phyloP scores from a whole-genome alignment of 2,888 invertebrate genomes.

The Helleia helle region DNA sequence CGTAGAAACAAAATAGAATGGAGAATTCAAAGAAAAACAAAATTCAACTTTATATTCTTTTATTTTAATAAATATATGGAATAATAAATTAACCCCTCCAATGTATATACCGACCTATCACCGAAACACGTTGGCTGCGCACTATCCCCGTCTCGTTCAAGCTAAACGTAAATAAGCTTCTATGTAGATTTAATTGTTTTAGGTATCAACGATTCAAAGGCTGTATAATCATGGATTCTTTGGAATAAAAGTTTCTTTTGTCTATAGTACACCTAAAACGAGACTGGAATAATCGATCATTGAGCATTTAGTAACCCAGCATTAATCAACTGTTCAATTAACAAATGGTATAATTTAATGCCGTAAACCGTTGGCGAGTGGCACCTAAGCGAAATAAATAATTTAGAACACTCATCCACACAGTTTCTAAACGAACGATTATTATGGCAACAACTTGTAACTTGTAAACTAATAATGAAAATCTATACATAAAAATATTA shows the following conservation, averaged over 20 bases:
- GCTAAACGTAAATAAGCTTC: conserved; percentile 27
- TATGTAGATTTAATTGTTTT: too few species aligned
- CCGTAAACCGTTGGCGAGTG: conserved; percentile 33
- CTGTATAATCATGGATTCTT: conserved; percentile 8
- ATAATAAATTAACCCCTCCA: conserved; percentile 62
- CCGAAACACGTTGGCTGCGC: conserved; percentile 51
- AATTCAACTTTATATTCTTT: conserved; percentile 59
- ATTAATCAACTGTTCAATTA: conserved; percentile 40
- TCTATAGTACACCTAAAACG: conserved; percentile 31
- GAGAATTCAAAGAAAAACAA: too few species aligned
- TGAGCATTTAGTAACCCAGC: conserved; percentile 52
- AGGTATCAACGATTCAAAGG: not conserved
- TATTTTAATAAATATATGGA: conserved; percentile 68
- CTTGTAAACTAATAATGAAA: conserved; percentile 10
- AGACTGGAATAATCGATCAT: conserved; percentile 44
- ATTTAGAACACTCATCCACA: conserved; percentile 39
- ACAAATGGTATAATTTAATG: conserved; percentile 39
- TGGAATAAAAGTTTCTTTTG: conserved; percentile 13
- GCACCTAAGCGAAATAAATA: conserved; percentile 46
- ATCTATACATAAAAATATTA: conserved; percentile 11
- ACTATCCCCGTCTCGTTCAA: conserved; percentile 47
- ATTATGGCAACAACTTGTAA: conserved; percentile 20
- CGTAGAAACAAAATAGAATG: too few species aligned
- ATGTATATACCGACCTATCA: conserved; percentile 57
- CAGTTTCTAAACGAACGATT: conserved; percentile 40